A percentile compares a stretch with the other conserved stretches of the same genome.
phyloP scores from a whole-genome alignment of 2,888 invertebrate species.

The Artemia sp. region DNA sequence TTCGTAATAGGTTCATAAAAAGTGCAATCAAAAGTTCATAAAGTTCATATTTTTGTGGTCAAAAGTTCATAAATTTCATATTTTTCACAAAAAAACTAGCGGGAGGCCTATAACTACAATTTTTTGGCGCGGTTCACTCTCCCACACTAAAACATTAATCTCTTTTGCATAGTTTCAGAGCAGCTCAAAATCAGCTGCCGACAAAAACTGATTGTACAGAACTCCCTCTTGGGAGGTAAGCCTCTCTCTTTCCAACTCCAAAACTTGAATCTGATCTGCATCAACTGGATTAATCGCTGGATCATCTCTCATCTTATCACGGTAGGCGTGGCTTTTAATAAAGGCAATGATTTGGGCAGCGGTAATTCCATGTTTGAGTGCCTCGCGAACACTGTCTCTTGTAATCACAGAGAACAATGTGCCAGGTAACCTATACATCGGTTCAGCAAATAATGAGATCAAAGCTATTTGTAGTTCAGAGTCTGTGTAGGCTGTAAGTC shows the following conservation, averaged over 20 bases:
- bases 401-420: slow-evolving; percentile 82
- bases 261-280: slow-evolving; percentile 79
- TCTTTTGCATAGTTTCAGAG: slow-evolving; percentile 63
- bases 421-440: slow-evolving; percentile 88
- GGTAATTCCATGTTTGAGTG: slow-evolving; percentile 84
- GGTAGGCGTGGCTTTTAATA: slow-evolving; percentile 79
- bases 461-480: slow-evolving; percentile 80
- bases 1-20: too few relatives aligned
- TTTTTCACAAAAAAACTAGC: too few relatives aligned
- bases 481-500: slow-evolving; percentile 93
- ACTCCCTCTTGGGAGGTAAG: slow-evolving; percentile 87
- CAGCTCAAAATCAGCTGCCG: slow-evolving; percentile 49
- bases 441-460: slow-evolving; percentile 76
- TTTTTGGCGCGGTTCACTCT: slow-evolving; percentile 52
- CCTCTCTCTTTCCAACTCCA: slow-evolving; percentile 90
- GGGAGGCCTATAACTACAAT: slow-evolving; percentile 37
- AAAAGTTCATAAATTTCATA: too few relatives aligned
- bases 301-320: slow-evolving; percentile 34
- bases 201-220: slow-evolving; percentile 89
- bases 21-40: too few relatives aligned
- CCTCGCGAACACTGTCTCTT: slow-evolving; percentile 81
- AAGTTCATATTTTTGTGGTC: too few relatives aligned
- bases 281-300: slow-evolving; percentile 67
- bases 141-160: slow-evolving; percentile 61
- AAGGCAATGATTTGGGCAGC: slow-evolving; percentile 90